Conservation (phyloP, 1,140 invertebrate genomes). For the Leptoteleia sp. region DNA sequence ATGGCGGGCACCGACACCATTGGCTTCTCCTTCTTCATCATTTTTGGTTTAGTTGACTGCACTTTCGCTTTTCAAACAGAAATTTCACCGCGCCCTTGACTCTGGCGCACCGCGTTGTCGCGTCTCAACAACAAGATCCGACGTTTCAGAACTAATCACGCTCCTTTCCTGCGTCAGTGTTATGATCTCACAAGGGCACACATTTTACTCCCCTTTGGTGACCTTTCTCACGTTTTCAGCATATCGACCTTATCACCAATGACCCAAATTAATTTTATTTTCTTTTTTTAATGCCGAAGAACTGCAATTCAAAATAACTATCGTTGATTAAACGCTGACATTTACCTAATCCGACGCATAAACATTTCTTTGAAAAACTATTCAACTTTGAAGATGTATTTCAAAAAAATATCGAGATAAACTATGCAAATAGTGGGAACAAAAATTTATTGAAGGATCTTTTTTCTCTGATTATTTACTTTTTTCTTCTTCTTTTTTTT, state of each 20-base stretch:
- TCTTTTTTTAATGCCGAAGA: conserved; percentile 31
- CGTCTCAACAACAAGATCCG: conserved; percentile 11
- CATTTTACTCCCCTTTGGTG: conserved; percentile 40
- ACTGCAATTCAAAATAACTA: conserved; percentile 36
- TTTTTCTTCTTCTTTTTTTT: no score
- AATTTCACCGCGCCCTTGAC: conserved; percentile 31
- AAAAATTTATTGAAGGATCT: no score
- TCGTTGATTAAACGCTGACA: conserved; percentile 13
- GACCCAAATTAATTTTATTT: conserved; percentile 43
- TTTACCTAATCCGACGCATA: background rate
- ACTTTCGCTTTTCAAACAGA: conserved; percentile 13
- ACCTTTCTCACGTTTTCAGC: conserved; percentile 39
- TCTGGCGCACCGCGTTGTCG: conserved; percentile 40
- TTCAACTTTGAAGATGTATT: no score
- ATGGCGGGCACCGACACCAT: conserved; percentile 91
- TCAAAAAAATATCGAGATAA: no score
- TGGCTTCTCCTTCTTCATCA: conserved; percentile 92
- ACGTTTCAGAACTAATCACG: conserved; percentile 19
- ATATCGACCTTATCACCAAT: conserved; percentile 52
- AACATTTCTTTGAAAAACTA: no score
- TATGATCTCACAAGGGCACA: conserved; percentile 41
- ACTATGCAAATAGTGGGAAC: no score
- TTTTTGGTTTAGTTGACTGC: conserved; percentile 70
- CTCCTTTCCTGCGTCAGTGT: conserved; percentile 17
- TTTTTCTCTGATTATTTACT: no score